Percentiles rank a stretch among this genome's conserved stretches.
Evolutionary conservation across 2,113 vertebrate genomes (phyloP).

Genomic region (Carassius carassius): DNA sequence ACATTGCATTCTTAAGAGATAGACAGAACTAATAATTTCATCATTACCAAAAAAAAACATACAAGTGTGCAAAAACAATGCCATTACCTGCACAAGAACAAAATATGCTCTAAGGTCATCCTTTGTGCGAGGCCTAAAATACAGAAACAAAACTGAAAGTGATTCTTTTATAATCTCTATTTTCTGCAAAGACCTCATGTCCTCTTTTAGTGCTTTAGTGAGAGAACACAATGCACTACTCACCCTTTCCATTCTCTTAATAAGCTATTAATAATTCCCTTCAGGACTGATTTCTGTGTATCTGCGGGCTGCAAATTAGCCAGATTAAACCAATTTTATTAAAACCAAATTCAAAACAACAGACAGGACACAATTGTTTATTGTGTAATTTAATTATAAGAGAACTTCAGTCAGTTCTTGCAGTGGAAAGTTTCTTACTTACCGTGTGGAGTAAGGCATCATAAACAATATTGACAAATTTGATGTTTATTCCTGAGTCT

Average conservation of each 20-base stretch:
- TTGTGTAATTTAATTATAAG: background rate
- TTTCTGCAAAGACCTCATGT: conserved; percentile 2
- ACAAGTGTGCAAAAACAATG: background rate
- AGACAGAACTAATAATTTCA: background rate
- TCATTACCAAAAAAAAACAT: background rate
- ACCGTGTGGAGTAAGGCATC: conserved; percentile 85
- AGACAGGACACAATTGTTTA: conserved; percentile 19
- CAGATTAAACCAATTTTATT: conserved; percentile 22
- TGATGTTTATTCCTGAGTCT: conserved; percentile 83
- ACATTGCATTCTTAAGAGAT: background rate
- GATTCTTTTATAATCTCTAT: background rate
- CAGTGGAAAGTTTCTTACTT: conserved; percentile 63
- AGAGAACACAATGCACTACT: conserved; percentile 61
- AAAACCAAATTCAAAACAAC: conserved; percentile 16
- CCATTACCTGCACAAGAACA: conserved; percentile 85
- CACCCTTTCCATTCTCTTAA: conserved; percentile 91
- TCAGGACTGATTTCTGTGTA: conserved; percentile 87
- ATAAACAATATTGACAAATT: conserved; percentile 85
- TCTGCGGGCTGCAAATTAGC: conserved; percentile 80
- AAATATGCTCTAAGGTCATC: conserved; percentile 90
- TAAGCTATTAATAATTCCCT: conserved; percentile 88
- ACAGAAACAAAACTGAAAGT: conserved; percentile 22
- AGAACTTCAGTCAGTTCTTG: background rate
- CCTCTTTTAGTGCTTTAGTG: conserved; percentile 11
- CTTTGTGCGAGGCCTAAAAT: conserved; percentile 82